phyloP scores from a whole-genome alignment of 1,140 invertebrate species.

The Lamellibrachia luymesi region DNA sequence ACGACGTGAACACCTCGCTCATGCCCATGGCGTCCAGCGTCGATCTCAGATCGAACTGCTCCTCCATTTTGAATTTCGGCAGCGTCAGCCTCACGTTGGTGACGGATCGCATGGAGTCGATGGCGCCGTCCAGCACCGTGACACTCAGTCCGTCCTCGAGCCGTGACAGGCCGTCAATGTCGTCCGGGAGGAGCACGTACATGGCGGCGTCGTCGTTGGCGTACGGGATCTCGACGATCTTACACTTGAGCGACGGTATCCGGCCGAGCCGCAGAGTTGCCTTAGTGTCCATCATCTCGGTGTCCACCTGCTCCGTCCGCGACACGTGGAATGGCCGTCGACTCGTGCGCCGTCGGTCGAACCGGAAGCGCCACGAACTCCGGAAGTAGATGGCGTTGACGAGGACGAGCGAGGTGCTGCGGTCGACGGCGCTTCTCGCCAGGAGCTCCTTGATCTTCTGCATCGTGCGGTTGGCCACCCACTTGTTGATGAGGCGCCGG shows the following conservation, averaged over 20 bases:
- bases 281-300: slow-evolving; percentile 58
- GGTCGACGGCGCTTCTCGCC: slow-evolving; percentile 57
- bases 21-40: slow-evolving; percentile 53
- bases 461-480: slow-evolving; percentile 72
- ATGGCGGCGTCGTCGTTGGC: slow-evolving; percentile 62
- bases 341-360: slow-evolving; percentile 62
- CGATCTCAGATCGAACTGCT: slow-evolving; percentile 32
- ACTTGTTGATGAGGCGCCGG: slow-evolving; percentile 70
- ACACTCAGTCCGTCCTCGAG: slow-evolving; percentile 10
- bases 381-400: slow-evolving; percentile 87
- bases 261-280: slow-evolving; percentile 66
- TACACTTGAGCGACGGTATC: slow-evolving; percentile 63
- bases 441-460: slow-evolving; percentile 72
- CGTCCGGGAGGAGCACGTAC: slow-evolving; percentile 71
- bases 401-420: slow-evolving; percentile 65
- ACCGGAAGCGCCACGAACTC: slow-evolving; percentile 73
- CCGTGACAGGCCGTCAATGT: slow-evolving; percentile 53
- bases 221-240: slow-evolving; percentile 72
- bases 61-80: slow-evolving; percentile 49
- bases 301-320: slow-evolving; percentile 41
- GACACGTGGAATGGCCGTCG: slow-evolving; percentile 40
- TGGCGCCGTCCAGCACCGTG: neutral
- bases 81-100: slow-evolving; percentile 32
- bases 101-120: slow-evolving; percentile 31
- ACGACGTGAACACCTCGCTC: slow-evolving; percentile 30